These are phyloP conservation scores for Coluber constrictor DNA, from an alignment of 2,797 vertebrate species.

Conservation along the genomic window DNA sequence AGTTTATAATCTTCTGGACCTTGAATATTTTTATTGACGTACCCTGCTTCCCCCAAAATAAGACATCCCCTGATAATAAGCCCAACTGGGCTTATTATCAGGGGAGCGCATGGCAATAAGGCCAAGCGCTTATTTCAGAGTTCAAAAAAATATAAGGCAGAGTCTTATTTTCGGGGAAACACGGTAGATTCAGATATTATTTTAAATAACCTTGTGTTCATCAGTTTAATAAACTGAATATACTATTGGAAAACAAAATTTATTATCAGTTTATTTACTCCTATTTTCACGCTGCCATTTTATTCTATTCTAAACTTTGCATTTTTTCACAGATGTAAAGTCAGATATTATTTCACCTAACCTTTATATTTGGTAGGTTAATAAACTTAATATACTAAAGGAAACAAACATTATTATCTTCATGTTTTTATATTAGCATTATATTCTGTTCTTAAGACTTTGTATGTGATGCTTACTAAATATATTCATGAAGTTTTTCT, in stretches of 20 bases:
- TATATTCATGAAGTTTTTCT: background rate
- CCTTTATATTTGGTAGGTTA: background rate
- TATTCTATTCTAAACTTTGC: background rate
- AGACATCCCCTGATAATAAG: too few species aligned
- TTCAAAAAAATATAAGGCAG: too few species aligned
- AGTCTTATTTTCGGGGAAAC: too few species aligned
- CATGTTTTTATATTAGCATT: background rate
- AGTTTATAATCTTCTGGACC: background rate
- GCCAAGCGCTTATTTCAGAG: too few species aligned
- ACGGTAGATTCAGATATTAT: background rate
- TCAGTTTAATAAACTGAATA: background rate
- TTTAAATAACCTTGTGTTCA: background rate
- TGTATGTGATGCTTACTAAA: background rate
- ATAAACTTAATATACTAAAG: background rate
- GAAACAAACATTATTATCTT: background rate
- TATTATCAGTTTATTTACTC: background rate
- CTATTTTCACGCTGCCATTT: background rate
- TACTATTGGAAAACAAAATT: background rate
- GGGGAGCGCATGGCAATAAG: too few species aligned
- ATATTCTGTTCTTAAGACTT: background rate
- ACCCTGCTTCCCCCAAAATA: too few species aligned
- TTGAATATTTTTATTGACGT: background rate
- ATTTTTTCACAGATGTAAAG: background rate
- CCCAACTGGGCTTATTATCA: too few species aligned
- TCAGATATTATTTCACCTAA: background rate